Base-by-base conservation (phyloP, 2,113 vertebrate species). In the Pipra filicauda region DNA sequence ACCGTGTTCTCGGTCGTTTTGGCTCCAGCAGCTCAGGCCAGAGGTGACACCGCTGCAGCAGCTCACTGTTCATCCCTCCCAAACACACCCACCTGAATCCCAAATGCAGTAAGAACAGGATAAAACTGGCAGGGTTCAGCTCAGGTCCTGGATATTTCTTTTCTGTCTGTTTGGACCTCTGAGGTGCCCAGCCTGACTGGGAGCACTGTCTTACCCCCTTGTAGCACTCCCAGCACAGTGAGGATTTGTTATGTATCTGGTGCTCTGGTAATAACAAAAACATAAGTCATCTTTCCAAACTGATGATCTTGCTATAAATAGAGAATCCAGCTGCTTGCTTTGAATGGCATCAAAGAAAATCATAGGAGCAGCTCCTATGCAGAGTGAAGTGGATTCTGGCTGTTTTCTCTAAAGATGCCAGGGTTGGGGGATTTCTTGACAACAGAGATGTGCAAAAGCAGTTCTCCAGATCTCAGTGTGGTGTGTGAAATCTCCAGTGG, bases 281-380 rank as follows among this genome's bases (percentile, higher is more conserved):
- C 67, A 30, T 76, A 88, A 93, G 76, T 95, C 5, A 2, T 93
- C 59, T 93, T 94, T 86, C 83, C 76, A 75, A 97, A 94, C 44
- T 85, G 89, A 95, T 92, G 92, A 91, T 95, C 73, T 77, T 81
- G 69, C 96, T 97, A 97, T 93, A 96, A 97, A 97, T 96, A 97
- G 95, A 91, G 76, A 92, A 96, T 95, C 93, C 95, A 97, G 95
- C 95, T 95, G 94, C 95, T 92, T 92, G 80, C 7, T 0, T n/a
- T 97, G 96, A 94, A 95, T 92, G 73, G 80, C 96, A 96, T 96
- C 89, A 93, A 92, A 97, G 94, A 28, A 89, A 91, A 97, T 93
- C 83, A 64, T 1, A 61, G 86, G 35, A 92, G 57, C 86, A 72
- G 93, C 80, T 93, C 73, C 95, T 71, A 35, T 4, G 65, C 89